Conservation (phyloP, 2,797 vertebrate genomes). For the Pipistrellus pygmaeus region DNA sequence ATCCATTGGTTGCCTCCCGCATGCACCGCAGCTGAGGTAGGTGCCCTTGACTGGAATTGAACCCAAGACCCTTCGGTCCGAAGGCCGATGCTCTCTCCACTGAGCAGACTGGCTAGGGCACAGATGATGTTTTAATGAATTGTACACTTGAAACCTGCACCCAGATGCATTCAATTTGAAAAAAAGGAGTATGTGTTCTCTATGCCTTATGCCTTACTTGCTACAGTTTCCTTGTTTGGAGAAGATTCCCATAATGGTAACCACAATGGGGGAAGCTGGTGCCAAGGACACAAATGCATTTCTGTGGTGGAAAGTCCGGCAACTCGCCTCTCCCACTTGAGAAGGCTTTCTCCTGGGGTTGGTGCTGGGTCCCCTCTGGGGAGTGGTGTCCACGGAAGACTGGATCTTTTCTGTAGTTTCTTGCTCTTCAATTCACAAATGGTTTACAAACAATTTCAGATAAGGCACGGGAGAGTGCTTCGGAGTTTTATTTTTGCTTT, state of each 20-base stretch:
- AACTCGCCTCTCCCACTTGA: slow-evolving; percentile 93
- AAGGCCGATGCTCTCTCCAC: neutral
- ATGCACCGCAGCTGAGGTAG: neutral
- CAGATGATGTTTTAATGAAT: no score
- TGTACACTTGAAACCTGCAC: no score
- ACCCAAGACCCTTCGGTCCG: neutral
- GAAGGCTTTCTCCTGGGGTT: slow-evolving; percentile 92
- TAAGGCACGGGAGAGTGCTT: slow-evolving; percentile 93
- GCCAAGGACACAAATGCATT: slow-evolving; percentile 99
- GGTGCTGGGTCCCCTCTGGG: slow-evolving; percentile 86
- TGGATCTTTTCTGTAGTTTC: slow-evolving; percentile 94
- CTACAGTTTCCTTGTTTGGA: slow-evolving; percentile 98
- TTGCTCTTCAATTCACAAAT: slow-evolving; percentile 94
- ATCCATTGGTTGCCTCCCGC: neutral
- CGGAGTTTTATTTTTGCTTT: slow-evolving; percentile 94
- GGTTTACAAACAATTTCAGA: slow-evolving; percentile 91
- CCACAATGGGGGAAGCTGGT: slow-evolving; percentile 96
- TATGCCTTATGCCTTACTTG: slow-evolving; percentile 96
- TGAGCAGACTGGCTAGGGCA: neutral
- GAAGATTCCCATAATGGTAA: slow-evolving; percentile 95
- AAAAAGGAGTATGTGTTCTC: slow-evolving; percentile 70
- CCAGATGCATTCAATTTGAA: no score
- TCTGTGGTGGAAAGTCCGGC: slow-evolving; percentile 97
- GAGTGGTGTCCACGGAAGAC: slow-evolving; percentile 89
- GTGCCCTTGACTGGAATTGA: neutral